Conservation (phyloP, 30 jellyfish, hydroid and myxozoan species). For the Aurelia sp. region DNA sequence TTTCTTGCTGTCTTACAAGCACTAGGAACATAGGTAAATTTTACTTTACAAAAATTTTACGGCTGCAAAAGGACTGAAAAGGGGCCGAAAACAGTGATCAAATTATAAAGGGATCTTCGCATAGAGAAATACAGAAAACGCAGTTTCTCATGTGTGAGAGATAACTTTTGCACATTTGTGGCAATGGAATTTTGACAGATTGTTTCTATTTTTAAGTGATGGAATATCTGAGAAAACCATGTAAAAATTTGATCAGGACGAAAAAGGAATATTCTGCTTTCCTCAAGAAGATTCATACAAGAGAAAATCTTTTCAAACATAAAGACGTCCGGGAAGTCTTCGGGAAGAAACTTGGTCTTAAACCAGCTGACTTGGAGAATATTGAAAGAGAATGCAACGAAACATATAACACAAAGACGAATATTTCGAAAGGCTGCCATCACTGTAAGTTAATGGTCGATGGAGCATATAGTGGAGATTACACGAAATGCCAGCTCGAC, state of each 20-base stretch:
- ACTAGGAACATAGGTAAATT: no score
- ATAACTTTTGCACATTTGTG: no score
- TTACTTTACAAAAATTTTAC: no score
- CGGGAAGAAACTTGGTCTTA: neutral
- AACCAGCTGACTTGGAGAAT: slow-evolving; percentile 15
- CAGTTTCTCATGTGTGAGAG: no score
- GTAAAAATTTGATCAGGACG: neutral
- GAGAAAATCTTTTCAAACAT: neutral
- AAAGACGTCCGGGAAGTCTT: neutral
- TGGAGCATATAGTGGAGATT: neutral
- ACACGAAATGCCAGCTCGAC: slow-evolving; percentile 8
- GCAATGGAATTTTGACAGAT: no score
- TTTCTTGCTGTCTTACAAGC: no score
- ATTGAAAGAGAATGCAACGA: slow-evolving; percentile 6
- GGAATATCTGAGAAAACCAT: slow-evolving; percentile 1
- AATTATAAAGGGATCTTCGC: no score
- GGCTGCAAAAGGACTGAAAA: no score
- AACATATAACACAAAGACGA: neutral
- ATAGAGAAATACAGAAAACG: no score
- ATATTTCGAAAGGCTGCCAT: neutral
- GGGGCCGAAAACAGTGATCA: no score
- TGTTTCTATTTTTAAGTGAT: neutral
- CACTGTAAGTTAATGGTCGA: slow-evolving; percentile 8
- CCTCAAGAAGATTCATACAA: neutral
- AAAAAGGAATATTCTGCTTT: neutral